Base-by-base conservation (phyloP, 2,797 vertebrate genomes). In the Hypotaenidia okinawae region DNA sequence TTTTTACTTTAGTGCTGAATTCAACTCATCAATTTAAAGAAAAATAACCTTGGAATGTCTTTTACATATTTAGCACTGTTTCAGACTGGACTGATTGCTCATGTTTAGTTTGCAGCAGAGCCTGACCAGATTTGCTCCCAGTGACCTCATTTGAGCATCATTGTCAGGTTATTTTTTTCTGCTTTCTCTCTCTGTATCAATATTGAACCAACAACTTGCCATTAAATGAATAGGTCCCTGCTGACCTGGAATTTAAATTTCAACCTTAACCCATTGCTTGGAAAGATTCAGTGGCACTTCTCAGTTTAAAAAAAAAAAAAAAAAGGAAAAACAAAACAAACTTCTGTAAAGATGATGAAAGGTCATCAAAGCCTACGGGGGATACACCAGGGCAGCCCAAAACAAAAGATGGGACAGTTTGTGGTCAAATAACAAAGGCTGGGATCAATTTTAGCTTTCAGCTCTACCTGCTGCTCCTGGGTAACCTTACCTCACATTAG, bases 391-490 rank as follows among this genome's bases (percentile, higher is more conserved):
- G 16, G 64, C 33, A 59, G 25, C 43, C 33, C 73, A 23, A 78
- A 70, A 49, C 61, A 78, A 74, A 81, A 63, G 77, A 3, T 5
- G 41, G 62, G 54, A 30, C 27, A 45, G 51, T 73, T 11, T 19
- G 19, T 28, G 66, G 32, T 67, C 84, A 78, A 3, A 63, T 75
- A 70, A 70, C 77, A 94, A 87, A 94, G 18, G 27, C 70, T 91
- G 70, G 70, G 87, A 91, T 94, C 87, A 43, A 3, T 70, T 93
- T 89, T 68, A 87, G 51, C 32, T 70, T 52, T 89, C 74, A 0
- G 92, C 35, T 69, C 58, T 93, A 76, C 91, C 87, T 92, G 86
- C 92, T 96, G 88, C 63, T 95, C 30, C 54, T n/a, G 70, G 24
- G 94, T 93, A 96, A 93, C 39, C 59, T 33, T 84, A 93, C 14